Base-by-base conservation (phyloP, 2,113 vertebrate genomes). In the Lycaon pictus region DNA sequence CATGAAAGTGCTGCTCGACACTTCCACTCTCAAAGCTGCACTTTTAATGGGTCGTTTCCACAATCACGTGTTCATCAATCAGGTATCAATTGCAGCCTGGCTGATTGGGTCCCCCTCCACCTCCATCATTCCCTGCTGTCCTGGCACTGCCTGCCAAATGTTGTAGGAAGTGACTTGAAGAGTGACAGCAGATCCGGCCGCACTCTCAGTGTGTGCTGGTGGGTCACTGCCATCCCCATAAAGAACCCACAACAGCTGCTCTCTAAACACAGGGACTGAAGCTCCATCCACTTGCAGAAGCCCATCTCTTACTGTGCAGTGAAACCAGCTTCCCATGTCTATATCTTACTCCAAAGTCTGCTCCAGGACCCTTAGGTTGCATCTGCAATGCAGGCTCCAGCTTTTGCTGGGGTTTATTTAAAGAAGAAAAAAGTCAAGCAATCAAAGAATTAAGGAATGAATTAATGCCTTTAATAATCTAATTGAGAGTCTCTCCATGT, bases 101-200 rank as follows among this genome's bases (percentile, higher is more conserved):
- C 96, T 97, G 98, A 96, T 83, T 97, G 95, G 76, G 92, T 96
- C 94, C 96, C 93, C 97, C 97, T 97, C 43, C 79, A 98, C 92
- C 97, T 93, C 95, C 93, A 71, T 95, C 82, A 51, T 86, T 98
- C 97, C 97, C 97, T 98, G 96, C 97, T 98, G 98, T 96, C 97
- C 95, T 72, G 67, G n/a, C 79, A 96, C 97, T 98, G 97, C 96
- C 97, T 98, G 98, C 98, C 98, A 99, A 98, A 97, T 98, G 97
- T 98, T 97, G 83, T 92, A 98, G 97, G 19, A 93, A 98, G 97
- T 88, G 95, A 90, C 94, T 97, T 23, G 96, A 98, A 67, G 48
- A 81, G 72, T 1, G 23, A 82, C 74, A 55, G 95, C 97, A 97
- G 97, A 95, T 88, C 27, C 53, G 62, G 91, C 92, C 97, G 82